A percentile compares a stretch with the other conserved stretches of the same genome.
phyloP scores from a whole-genome alignment of 2,113 vertebrate genomes.

The Girardinichthys multiradiatus region DNA sequence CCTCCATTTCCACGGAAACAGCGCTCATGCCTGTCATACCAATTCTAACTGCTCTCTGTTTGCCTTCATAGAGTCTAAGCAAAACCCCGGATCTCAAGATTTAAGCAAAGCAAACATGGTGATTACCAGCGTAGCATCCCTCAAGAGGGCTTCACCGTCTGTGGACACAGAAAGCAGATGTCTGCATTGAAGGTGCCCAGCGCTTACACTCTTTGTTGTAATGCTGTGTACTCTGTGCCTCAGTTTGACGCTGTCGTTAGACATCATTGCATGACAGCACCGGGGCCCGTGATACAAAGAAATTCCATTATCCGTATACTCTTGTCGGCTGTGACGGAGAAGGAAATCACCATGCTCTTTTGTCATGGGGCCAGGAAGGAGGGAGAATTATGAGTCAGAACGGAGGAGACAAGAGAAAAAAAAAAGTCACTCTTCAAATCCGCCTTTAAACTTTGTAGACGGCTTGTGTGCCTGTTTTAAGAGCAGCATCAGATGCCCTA shows the following conservation, averaged over 20 bases:
- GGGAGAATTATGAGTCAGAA: slow-evolving; percentile 70
- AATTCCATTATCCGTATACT: slow-evolving; percentile 65
- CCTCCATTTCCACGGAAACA: slow-evolving; percentile 16
- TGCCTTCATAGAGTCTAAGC: slow-evolving; percentile 41
- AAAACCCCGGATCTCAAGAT: slow-evolving; percentile 39
- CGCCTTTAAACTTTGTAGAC: slow-evolving; percentile 48
- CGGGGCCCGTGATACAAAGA: slow-evolving; percentile 45
- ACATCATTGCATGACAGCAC: slow-evolving; percentile 40
- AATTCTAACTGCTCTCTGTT: slow-evolving; percentile 46
- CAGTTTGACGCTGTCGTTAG: slow-evolving; percentile 40
- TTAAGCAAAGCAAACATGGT: slow-evolving; percentile 56
- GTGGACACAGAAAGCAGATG: slow-evolving; percentile 49
- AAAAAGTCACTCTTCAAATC: slow-evolving; percentile 66
- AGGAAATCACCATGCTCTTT: slow-evolving; percentile 52
- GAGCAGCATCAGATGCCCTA: slow-evolving; percentile 34
- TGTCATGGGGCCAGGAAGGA: slow-evolving; percentile 55
- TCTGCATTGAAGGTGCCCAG: slow-evolving; percentile 65
- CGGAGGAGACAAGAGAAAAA: slow-evolving; percentile 21
- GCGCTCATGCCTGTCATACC: background rate
- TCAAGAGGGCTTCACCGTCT: slow-evolving; percentile 46
- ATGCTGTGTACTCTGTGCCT: slow-evolving; percentile 12
- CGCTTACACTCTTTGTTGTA: background rate
- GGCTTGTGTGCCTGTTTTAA: slow-evolving; percentile 63
- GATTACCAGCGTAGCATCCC: slow-evolving; percentile 43
- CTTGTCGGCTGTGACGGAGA: slow-evolving; percentile 51